Conservation (phyloP, 1,140 invertebrate genomes). For the Drosophila simulans region DNA sequence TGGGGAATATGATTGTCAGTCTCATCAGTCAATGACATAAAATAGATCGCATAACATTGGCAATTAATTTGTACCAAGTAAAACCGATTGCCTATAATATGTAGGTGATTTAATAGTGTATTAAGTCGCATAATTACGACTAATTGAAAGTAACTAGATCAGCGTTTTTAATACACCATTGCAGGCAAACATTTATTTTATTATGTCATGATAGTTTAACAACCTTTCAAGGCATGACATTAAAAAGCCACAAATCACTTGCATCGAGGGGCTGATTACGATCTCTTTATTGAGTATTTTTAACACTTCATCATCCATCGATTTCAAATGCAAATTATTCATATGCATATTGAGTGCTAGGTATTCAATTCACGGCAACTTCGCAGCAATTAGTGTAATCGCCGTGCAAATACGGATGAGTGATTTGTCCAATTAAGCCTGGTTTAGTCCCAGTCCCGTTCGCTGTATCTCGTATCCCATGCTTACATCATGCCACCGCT, state of each 20-base stretch:
- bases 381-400: conserved; percentile 49
- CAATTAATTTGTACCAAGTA: conserved; percentile 2
- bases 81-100: conserved; percentile 6
- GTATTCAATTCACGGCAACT: conserved; percentile 44
- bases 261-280: conserved; percentile 11
- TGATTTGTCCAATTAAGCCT: conserved; percentile 51
- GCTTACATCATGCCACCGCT: conserved; percentile 52
- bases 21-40: conserved; percentile 21
- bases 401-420: conserved; percentile 47
- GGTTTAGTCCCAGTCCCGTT: conserved; percentile 35
- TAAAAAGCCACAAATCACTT: conserved; percentile 4
- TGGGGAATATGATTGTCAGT: background rate
- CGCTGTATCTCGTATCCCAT: conserved; percentile 9
- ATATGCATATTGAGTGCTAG: conserved; percentile 37
- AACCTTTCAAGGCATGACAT: background rate
- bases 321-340: conserved; percentile 37
- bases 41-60: conserved; percentile 6
- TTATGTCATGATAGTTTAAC: background rate
- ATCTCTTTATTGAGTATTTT: conserved; percentile 30
- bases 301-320: conserved; percentile 27
- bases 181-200: background rate
- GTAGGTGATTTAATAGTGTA: background rate
- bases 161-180: background rate
- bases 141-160: too few species aligned
- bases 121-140: background rate